Conservation (phyloP, 2,888 invertebrate genomes). For the Diarsia rubi region DNA sequence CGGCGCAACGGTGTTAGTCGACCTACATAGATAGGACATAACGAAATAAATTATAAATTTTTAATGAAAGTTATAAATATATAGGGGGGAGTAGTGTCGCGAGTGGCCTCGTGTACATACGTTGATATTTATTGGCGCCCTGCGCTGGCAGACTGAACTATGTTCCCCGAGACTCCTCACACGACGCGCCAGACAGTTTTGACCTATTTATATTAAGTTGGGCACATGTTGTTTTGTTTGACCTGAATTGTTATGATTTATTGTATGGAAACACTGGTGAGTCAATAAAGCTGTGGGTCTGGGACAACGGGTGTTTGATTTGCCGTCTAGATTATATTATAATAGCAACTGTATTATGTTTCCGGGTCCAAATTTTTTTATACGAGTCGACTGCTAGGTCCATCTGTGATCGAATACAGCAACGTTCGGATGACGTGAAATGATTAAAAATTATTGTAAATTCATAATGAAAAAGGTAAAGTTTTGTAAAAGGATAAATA, state of each 20-base stretch:
- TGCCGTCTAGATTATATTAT: constrained; percentile 76
- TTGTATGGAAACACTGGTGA: constrained; percentile 91
- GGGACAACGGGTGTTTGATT: constrained; percentile 89
- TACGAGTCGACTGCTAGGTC: constrained; percentile 77
- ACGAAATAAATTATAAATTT: constrained; percentile 90
- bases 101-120: constrained; percentile 88
- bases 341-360: constrained; percentile 79
- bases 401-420: constrained; percentile 73
- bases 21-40: constrained; percentile 90
- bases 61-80: constrained; percentile 84
- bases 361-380: constrained; percentile 84
- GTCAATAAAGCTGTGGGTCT: constrained; percentile 91
- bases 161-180: constrained; percentile 74
- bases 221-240: constrained; percentile 90
- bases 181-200: constrained; percentile 86
- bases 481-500: constrained; percentile 90
- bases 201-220: constrained; percentile 89
- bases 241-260: constrained; percentile 91
- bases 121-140: constrained; percentile 89
- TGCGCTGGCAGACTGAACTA: constrained; percentile 84
- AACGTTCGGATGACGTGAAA: constrained; percentile 75
- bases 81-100: constrained; percentile 83
- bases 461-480: constrained; percentile 82
- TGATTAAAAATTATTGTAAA: constrained; percentile 86
- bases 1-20: constrained; percentile 75